Conservation (phyloP, 2,888 invertebrate genomes). For the Pachycephus smyrnensis region DNA sequence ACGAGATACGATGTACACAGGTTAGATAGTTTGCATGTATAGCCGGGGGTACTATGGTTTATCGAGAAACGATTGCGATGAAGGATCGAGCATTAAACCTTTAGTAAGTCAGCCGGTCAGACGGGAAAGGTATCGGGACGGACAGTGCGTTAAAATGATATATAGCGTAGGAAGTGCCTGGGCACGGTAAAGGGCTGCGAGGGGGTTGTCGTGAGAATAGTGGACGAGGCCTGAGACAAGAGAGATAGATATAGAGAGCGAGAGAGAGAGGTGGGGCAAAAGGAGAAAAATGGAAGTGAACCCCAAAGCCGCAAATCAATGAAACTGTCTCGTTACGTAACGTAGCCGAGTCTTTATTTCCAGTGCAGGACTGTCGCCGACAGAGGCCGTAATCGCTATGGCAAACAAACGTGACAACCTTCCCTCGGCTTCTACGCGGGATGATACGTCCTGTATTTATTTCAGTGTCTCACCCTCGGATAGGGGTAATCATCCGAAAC, state of each 20-base stretch:
- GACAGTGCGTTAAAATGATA: conserved; percentile 23
- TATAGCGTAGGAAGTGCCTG: background rate
- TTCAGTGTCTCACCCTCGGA: conserved; percentile 33
- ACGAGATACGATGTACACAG: background rate
- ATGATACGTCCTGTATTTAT: conserved; percentile 42
- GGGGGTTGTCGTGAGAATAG: conserved; percentile 6
- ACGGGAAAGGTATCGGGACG: background rate
- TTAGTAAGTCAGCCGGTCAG: conserved; percentile 15
- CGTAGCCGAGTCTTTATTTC: conserved; percentile 20
- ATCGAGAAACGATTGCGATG: background rate
- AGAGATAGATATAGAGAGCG: background rate
- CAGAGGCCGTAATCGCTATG: conserved; percentile 35
- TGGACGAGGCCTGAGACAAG: background rate
- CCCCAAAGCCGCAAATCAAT: background rate
- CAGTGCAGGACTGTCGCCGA: conserved; percentile 24
- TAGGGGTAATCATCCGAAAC: conserved; percentile 53
- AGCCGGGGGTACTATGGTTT: background rate
- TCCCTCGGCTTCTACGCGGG: conserved; percentile 25
- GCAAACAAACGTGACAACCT: conserved; percentile 35
- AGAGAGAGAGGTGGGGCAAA: background rate
- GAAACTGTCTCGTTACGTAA: background rate
- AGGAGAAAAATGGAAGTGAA: background rate
- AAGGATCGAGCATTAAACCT: conserved; percentile 6
- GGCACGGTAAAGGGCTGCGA: background rate
- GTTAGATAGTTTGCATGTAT: background rate